Evolutionary conservation across 2,888 invertebrate genomes (phyloP), one percentile per base, ranked within the genome.

Genomic region (Tipula unca): DNA sequence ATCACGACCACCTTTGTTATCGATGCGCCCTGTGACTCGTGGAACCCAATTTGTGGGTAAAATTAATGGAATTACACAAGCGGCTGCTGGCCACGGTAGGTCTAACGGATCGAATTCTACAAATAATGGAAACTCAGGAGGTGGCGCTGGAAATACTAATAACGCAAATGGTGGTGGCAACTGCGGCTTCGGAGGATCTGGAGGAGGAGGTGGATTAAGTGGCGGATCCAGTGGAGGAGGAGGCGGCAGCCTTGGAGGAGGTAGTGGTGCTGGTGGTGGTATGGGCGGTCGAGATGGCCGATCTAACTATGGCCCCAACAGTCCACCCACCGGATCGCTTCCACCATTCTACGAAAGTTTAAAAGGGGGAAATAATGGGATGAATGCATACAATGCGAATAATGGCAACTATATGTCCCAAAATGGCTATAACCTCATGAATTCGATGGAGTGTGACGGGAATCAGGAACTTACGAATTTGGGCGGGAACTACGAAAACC

Each of bases 271-370:
- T 1, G 95, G 95, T 36, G 96, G 96, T 69, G 96, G 96, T 89
- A 94, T 94, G 87, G 93, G 93, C 86, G 96, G 96, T 1, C 93
- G 96, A 82, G 96, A 96, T 89, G 96, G 96, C 0, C 93, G 96
- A 85, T 95, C 96, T 86, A 96, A 96, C 90, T 96, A 96, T 89
- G 96, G 96, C 1, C 96, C 96, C 6, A 96, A 96, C 88, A 96
- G 96, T 88, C 96, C 96, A 85, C 96, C 96, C 1, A 96, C 96
- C 0, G 96, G 96, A 14, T 96, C 96, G 85, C 91, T 97, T 86
- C 97, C 97, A n/a, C 96, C 96, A 0, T 97, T 97, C 89, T 96
- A 96, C 90, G 96, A 96, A 91, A 96, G 96, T 10, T 92, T 97
- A 0, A 97, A 97, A 90, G 94, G 94, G 85, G 96, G 96, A 14